Evolutionary conservation across 2,888 invertebrate species (phyloP).

Genomic region (Bruchidius siliquastri): DNA sequence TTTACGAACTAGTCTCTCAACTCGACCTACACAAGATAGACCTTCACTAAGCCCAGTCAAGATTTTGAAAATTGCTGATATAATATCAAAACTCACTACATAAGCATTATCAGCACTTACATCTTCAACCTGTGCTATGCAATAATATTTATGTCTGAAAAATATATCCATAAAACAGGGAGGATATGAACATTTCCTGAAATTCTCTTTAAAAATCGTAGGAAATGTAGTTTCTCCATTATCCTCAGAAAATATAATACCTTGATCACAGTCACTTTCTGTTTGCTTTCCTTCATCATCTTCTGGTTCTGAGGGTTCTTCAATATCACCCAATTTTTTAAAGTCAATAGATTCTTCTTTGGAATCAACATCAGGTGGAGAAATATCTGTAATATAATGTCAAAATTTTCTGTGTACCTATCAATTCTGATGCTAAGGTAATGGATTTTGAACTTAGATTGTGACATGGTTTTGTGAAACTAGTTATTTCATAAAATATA

Average conservation of each 20-base stretch:
- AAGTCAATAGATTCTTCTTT: conserved; percentile 6
- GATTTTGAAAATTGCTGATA: conserved; percentile 55
- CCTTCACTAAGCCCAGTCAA: conserved; percentile 24
- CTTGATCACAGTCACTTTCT: background rate
- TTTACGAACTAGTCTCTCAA: conserved; percentile 25
- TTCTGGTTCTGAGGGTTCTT: conserved; percentile 19
- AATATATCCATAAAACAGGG: conserved; percentile 65
- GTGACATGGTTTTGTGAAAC: too few relatives aligned
- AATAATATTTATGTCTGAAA: conserved; percentile 60
- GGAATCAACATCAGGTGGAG: conserved; percentile 9
- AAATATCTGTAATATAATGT: background rate
- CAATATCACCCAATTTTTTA: conserved; percentile 1
- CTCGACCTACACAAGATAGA: conserved; percentile 38
- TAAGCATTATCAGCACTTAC: conserved; percentile 57
- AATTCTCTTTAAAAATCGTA: conserved; percentile 46
- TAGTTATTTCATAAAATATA: too few relatives aligned
- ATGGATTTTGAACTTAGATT: too few relatives aligned
- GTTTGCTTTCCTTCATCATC: conserved; percentile 21
- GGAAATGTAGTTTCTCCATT: conserved; percentile 60
- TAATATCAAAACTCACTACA: conserved; percentile 56
- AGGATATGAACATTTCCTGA: conserved; percentile 59
- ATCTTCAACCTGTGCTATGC: conserved; percentile 69
- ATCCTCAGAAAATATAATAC: conserved; percentile 18
- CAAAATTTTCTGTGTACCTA: too few relatives aligned
- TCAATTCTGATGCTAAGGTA: too few relatives aligned